Base-by-base conservation (phyloP, 2,888 invertebrate species). In the Myopa tessellatipennis region DNA sequence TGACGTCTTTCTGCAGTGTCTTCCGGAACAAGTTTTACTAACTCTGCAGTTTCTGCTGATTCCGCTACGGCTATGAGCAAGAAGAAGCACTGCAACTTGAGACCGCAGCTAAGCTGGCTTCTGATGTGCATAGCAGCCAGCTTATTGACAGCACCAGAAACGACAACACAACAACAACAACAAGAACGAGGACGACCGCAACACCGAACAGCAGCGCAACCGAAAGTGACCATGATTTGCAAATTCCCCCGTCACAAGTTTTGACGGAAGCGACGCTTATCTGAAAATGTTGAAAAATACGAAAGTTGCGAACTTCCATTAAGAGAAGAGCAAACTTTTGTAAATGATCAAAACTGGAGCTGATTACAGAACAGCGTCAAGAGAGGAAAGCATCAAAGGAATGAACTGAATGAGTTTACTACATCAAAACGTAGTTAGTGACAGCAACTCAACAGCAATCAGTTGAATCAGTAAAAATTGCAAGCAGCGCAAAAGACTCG, bases 221-320 rank as follows among this genome's bases (percentile, higher is more conserved):
- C 10, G 10, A 6, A 45, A 45, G 10, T 38, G 65, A 36, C 38
- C 38, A 38, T 5, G 34, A 65, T 34, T 65, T 36, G 65, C 26
- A 65, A 38, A 34, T 10, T 1, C 38, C 65, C 34, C 34, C 16
- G 65, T 65, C 38, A 38, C 6, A 38, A 65, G 14, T 65, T 65
- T 26, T 14, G 61, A 61, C 5, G 61, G 61, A 61, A 61, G 26
- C 61, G 26, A 50, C 50, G 69, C 50, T 69, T 69, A 69, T 69
- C 69, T 45, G 18, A 10, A 69, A 52, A 34, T 18, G 50, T 69
- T 69, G 12, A 26, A 70, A 36, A 55, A 18, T n/a, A 26, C 6
- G 34, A 55, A 65, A 36, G 3, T 61, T 61, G 4, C 14, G 65
- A 65, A 55, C 55, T 70, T 70, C 55, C 70, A 34, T 52, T 52